Percentiles rank a stretch among this genome's conserved stretches.
Conservation (phyloP, 2,113 vertebrate genomes). For the Corythornis vintsioides region DNA sequence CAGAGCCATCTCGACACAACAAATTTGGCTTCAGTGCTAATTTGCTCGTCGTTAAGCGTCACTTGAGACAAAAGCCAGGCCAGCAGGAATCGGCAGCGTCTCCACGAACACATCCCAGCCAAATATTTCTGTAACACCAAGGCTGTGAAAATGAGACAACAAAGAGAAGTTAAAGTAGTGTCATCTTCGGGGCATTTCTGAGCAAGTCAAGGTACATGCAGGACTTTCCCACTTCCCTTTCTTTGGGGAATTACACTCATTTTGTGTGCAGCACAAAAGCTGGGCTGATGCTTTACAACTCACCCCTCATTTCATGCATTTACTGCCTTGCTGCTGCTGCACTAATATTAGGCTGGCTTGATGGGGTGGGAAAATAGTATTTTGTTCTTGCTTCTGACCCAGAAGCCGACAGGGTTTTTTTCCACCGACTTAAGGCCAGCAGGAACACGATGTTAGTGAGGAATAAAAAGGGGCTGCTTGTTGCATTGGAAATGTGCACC, state of each 20-base stretch:
- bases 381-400: not conserved
- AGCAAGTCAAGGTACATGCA: not conserved
- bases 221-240: not conserved
- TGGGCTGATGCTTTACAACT: not conserved
- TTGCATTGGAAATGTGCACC: not conserved
- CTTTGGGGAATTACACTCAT: not conserved
- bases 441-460: not conserved
- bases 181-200: not conserved
- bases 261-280: not conserved
- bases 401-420: not conserved
- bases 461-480: not conserved
- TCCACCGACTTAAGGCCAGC: not conserved
- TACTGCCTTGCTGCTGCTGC: not conserved
- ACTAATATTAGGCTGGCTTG: not conserved
- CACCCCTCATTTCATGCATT: not conserved
- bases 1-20: conserved; percentile 27
- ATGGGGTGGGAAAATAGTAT: not conserved
- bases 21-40: conserved; percentile 20
- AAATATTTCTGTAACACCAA: not conserved
- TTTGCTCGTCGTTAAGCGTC: not conserved
- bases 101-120: not conserved
- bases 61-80: conserved; percentile 43
- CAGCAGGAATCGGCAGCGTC: not conserved
- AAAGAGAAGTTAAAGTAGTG: not conserved
- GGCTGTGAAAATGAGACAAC: not conserved